phyloP scores from a whole-genome alignment of 2,888 invertebrate genomes.

The Thelaira solivaga region DNA sequence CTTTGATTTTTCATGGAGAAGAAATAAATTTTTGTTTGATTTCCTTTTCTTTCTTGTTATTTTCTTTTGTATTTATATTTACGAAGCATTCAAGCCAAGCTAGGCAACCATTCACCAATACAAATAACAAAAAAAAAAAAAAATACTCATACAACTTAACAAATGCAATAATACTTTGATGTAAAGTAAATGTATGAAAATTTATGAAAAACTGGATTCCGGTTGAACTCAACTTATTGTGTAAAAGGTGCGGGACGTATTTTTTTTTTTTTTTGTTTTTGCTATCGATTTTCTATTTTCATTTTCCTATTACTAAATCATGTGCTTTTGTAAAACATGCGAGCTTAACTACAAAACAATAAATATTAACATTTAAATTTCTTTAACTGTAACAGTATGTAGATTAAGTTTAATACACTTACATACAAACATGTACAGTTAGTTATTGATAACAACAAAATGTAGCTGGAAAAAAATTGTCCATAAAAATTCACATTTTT shows the following conservation, averaged over 20 bases:
- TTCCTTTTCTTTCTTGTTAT: slow-evolving; percentile 15
- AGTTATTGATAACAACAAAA: too few species aligned
- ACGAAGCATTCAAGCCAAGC: slow-evolving; percentile 23
- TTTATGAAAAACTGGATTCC: too few species aligned
- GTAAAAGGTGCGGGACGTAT: too few species aligned
- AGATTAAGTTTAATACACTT: not conserved
- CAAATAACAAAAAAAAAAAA: too few species aligned
- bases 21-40: slow-evolving; percentile 50
- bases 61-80: slow-evolving; percentile 31
- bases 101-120: slow-evolving; percentile 11
- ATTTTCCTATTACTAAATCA: not conserved
- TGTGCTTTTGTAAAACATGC: slow-evolving; percentile 3
- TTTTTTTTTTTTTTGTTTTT: not conserved
- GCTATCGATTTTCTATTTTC: not conserved
- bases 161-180: too few species aligned
- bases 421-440: too few species aligned
- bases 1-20: slow-evolving; percentile 47
- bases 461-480: too few species aligned
- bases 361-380: not conserved
- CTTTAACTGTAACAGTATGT: slow-evolving; percentile 24
- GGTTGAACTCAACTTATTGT: too few species aligned
- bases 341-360: not conserved
- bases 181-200: too few species aligned
- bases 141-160: too few species aligned
- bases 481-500: too few species aligned